Base-by-base conservation (phyloP, 2,888 invertebrate species). In the Mimas tiliae region DNA sequence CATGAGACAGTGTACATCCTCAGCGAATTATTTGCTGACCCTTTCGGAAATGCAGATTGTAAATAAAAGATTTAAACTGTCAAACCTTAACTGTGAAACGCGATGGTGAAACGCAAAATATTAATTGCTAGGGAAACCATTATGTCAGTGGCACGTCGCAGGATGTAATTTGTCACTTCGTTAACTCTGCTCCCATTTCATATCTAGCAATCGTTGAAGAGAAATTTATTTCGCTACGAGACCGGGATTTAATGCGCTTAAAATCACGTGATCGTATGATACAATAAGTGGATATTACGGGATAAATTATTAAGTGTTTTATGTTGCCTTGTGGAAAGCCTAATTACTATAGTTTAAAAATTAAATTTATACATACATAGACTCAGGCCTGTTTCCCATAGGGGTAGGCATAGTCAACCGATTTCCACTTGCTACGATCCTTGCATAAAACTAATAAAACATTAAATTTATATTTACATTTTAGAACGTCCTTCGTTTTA, bases 121-220 rank as follows among this genome's bases (percentile, higher is more conserved):
- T 66, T 64, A 70, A 68, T 72, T 66, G 65, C 33, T 64, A 53
- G 33, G 45, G 47, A 63, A 63, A 48, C 62, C 62, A 63, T 65
- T 55, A 69, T 63, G 14, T 51, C 62, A 47, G 62, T 27, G 48
- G 45, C 14, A 45, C 62, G 47, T 62, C 27, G 45, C 51, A 68
- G 42, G 53, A 38, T 63, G 53, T 64, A 69, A 72, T 70, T 72
- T 70, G 67, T 73, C 65, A 72, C 67, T 66, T 67, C 47, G 51
- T 65, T 65, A 67, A 69, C 45, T 62, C 58, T n/a, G 58, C 33
- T 69, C 67, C 50, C 34, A 19, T 64, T 64, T 64, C 48, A 64
- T 50, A 50, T 64, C 51, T 64, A 34, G 33, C 63, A 16, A 38
- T 38, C 63, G 51, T 64, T 64, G 38, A 38, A 64, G 38, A 50